Conservation (phyloP, 2,113 vertebrate species). For the Neogale vison region DNA sequence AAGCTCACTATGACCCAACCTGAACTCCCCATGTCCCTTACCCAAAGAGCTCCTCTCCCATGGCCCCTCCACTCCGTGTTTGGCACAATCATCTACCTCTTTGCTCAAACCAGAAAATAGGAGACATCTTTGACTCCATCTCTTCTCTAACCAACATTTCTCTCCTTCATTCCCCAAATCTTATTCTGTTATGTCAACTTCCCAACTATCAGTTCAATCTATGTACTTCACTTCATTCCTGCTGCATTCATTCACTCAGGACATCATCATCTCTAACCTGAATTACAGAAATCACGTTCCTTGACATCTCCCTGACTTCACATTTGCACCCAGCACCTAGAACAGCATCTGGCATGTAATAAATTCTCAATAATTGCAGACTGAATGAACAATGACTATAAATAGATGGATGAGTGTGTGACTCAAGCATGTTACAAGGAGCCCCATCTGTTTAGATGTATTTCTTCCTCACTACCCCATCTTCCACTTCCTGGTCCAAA, state of each 20-base stretch:
- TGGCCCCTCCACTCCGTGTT: not conserved
- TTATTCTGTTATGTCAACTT: not conserved
- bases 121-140: not conserved
- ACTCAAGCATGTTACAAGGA: not conserved
- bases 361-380: not conserved
- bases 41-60: not conserved
- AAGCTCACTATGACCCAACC: not conserved
- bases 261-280: not conserved
- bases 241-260: not conserved
- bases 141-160: not conserved
- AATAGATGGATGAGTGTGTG: not conserved
- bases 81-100: not conserved
- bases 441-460: not conserved
- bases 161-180: not conserved
- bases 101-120: not conserved
- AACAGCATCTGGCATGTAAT: not conserved
- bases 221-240: not conserved
- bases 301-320: not conserved
- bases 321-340: too few species aligned
- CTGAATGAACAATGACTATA: not conserved
- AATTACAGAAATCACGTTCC: not conserved
- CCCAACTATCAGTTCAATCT: not conserved
- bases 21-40: not conserved
- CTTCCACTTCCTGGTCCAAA: not conserved
- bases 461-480: not conserved